Conservation (phyloP, 1,140 invertebrate genomes). For the Nylanderia fulva region DNA sequence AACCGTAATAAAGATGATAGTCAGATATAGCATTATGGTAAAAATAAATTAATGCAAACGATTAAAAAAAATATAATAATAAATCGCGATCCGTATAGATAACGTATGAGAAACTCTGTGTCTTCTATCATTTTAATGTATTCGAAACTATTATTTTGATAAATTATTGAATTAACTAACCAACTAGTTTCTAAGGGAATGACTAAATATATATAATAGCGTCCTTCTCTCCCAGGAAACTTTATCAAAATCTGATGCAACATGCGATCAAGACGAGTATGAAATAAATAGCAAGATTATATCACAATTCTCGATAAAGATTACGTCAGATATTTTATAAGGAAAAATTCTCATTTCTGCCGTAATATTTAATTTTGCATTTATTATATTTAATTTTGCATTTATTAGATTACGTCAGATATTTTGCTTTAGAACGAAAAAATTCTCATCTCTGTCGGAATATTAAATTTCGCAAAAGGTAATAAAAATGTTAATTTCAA, state of each 20-base stretch:
- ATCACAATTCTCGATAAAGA: background rate
- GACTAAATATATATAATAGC: conserved; percentile 23
- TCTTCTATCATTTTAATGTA: background rate
- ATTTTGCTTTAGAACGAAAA: background rate
- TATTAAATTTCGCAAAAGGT: conserved; percentile 16
- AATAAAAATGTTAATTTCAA: conserved; percentile 29
- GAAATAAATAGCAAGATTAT: background rate
- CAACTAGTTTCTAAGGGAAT: conserved; percentile 15
- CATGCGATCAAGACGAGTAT: background rate
- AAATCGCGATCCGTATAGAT: too few relatives aligned
- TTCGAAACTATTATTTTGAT: background rate
- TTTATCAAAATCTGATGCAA: background rate
- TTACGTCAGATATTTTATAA: background rate
- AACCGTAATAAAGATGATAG: conserved; percentile 42
- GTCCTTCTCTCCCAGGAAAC: background rate
- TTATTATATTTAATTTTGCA: too few relatives aligned
- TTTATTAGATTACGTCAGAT: background rate
- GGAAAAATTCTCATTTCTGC: background rate
- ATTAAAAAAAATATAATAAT: background rate
- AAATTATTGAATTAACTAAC: background rate
- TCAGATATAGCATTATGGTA: background rate
- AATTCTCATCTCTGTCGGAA: conserved; percentile 1
- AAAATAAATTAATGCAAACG: background rate
- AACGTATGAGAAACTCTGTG: background rate
- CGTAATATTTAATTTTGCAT: too few relatives aligned